phyloP scores from a whole-genome alignment of 1,140 invertebrate species.

The Drosophila punjabiensis region DNA sequence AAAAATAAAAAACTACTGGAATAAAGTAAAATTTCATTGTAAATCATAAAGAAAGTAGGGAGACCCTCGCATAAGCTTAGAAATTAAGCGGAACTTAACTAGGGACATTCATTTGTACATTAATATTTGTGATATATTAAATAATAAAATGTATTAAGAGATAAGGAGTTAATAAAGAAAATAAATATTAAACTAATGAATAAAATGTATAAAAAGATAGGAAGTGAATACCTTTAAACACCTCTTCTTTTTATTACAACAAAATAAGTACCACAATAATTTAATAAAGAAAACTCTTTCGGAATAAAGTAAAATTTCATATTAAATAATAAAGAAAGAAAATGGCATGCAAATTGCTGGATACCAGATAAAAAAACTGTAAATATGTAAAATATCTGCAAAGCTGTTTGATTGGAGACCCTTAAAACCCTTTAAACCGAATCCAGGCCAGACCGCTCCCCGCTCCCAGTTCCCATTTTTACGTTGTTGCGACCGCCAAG shows the following conservation, averaged over 20 bases:
- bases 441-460: neutral
- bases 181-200: too few species aligned
- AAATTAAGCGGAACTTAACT: too few species aligned
- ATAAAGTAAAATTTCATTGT: too few species aligned
- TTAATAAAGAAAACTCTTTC: neutral
- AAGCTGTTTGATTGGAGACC: neutral
- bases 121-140: too few species aligned
- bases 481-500: constrained; percentile 12
- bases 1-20: too few species aligned
- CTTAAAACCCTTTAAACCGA: constrained; percentile 6
- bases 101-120: too few species aligned
- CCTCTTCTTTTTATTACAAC: neutral
- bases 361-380: constrained; percentile 1
- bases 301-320: neutral
- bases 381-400: constrained; percentile 10
- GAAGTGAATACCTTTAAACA: too few species aligned
- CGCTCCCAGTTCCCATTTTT: neutral
- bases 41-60: too few species aligned
- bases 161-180: too few species aligned
- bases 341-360: neutral
- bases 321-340: constrained; percentile 3
- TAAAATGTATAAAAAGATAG: too few species aligned
- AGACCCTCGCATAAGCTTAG: too few species aligned
- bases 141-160: too few species aligned
- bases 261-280: neutral